A percentile compares a stretch with the other conserved stretches of the same genome.
These are phyloP conservation scores for Drosophila azteca DNA, from an alignment of 1,140 invertebrate genomes.

Conservation along the genomic window DNA sequence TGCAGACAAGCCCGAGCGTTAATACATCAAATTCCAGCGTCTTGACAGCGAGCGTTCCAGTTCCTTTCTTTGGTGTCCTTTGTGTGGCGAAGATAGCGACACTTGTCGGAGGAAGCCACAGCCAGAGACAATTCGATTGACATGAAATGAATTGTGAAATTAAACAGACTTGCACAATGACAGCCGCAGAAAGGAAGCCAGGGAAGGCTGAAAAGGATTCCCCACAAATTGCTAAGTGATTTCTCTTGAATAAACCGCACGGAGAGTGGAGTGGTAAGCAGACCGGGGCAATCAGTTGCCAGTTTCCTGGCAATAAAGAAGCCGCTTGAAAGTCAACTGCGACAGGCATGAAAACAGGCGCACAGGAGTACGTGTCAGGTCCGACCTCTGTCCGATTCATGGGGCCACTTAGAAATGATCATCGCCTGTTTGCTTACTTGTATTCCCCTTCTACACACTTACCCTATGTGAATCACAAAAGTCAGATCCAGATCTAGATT, in stretches of 20 bases:
- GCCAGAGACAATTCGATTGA: slow-evolving; percentile 73
- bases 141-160: slow-evolving; percentile 82
- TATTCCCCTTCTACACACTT: slow-evolving; percentile 47
- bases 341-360: slow-evolving; percentile 43
- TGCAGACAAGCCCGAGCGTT: slow-evolving; percentile 39
- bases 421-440: slow-evolving; percentile 21
- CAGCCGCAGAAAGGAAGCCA: slow-evolving; percentile 53
- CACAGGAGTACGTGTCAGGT: neutral
- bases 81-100: slow-evolving; percentile 41
- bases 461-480: slow-evolving; percentile 31
- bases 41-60: slow-evolving; percentile 60
- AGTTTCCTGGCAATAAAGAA: slow-evolving; percentile 58
- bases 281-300: slow-evolving; percentile 8
- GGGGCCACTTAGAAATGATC: slow-evolving; percentile 22
- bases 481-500: slow-evolving; percentile 21
- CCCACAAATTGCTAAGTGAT: slow-evolving; percentile 72
- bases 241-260: slow-evolving; percentile 21
- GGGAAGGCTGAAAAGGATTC: slow-evolving; percentile 41
- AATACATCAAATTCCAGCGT: slow-evolving; percentile 76
- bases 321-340: slow-evolving; percentile 66
- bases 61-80: slow-evolving; percentile 26
- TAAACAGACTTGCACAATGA: slow-evolving; percentile 67
- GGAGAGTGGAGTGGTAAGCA: slow-evolving; percentile 3
- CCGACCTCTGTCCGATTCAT: slow-evolving; percentile 20
- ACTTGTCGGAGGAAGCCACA: slow-evolving; percentile 16